Base-by-base conservation (phyloP, 2,888 invertebrate genomes). In the Plebejus melissa region DNA sequence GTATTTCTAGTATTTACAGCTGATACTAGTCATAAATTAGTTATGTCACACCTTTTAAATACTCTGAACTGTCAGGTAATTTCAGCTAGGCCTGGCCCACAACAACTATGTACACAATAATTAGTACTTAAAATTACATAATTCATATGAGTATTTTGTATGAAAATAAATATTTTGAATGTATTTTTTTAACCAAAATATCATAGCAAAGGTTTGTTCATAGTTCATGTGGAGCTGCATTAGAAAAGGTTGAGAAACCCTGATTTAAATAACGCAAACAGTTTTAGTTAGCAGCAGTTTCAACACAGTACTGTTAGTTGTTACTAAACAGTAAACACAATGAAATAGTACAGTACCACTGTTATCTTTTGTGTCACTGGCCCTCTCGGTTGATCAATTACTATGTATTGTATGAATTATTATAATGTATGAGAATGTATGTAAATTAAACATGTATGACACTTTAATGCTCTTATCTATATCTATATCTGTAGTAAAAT, bases 341-440 rank as follows among this genome's bases (percentile, higher is more conserved):
- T 16, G 16, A 11, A 65, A 65, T 32, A 65, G 9, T 22, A 60
- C 60, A 60, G 32, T 65, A 36, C 13, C 32, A 16, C 32, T 65
- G 65, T 65, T 65, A 36, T 65, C 60, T 60, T 60, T 60, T 11
- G 60, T 60, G 60, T 28, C 9, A 60, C 60, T 60, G 28, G 28
- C 4, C 22, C 58, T 36, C 32, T 36, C 32, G 28, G 32, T 65
- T 60, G 60, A 60, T 60, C 22, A 60, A 60, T 65, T 36, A 4
- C 36, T 16, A 65, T 36, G 65, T 36, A 65, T 65, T 65, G 16
- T 28, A 28, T 60, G 22, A 28, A 60, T 60, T 60, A 13, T n/a
- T 22, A 58, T 58, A 58, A 58, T 60, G 22, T 28, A 60, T 28
- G 54, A 58, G 22, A 58, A 58, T 60, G 22, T 28, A 60, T 28